Conservation (phyloP, 2,888 invertebrate genomes). For the Cephus runcator region DNA sequence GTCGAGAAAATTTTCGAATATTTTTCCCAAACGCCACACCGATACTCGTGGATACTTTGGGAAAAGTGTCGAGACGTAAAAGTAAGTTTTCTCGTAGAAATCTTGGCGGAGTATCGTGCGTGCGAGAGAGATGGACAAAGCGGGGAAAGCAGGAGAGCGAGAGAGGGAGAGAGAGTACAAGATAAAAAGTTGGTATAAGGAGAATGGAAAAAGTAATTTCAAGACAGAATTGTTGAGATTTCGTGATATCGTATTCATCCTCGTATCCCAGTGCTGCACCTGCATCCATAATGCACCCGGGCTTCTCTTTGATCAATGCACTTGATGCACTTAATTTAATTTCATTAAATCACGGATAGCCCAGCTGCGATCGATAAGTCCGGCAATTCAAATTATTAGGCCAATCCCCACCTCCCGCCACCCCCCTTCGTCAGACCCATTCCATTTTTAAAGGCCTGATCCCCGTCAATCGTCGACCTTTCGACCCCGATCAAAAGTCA, state of each 20-base stretch:
- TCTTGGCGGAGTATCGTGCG: conserved; percentile 7
- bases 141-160: not conserved
- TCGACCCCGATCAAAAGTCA: not conserved
- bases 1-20: not conserved
- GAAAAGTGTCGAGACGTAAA: not conserved
- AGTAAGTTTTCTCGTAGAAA: not conserved
- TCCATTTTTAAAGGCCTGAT: not conserved
- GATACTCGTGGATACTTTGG: not conserved
- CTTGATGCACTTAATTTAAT: not conserved
- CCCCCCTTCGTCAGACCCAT: not conserved
- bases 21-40: not conserved
- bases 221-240: not conserved
- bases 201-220: not conserved
- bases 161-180: not conserved
- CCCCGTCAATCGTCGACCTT: not conserved
- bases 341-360: conserved; percentile 17
- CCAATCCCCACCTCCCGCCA: not conserved
- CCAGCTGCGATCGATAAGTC: conserved; percentile 26
- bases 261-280: not conserved
- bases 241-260: not conserved
- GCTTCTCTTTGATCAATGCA: not conserved
- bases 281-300: not conserved
- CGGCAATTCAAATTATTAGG: conserved; percentile 22
- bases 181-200: not conserved
- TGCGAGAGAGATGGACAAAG: not conserved